These are phyloP conservation scores for Drosophila bocki DNA, from an alignment of 1,140 invertebrate species.

Conservation along the genomic window DNA sequence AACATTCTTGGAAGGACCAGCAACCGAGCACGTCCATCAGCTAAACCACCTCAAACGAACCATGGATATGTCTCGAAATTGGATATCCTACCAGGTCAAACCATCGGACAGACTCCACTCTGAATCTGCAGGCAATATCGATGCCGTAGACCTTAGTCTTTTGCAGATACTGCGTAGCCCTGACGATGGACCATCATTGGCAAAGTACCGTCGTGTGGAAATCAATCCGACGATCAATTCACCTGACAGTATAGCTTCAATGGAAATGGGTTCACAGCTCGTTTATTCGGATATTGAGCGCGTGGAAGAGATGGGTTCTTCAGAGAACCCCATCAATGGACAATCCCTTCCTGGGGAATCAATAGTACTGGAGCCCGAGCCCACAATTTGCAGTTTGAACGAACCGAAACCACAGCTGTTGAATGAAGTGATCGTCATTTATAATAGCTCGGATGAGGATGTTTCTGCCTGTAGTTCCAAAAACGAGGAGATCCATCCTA, in stretches of 20 bases:
- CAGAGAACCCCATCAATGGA: constrained; percentile 21
- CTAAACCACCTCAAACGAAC: not conserved
- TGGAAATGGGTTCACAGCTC: not conserved
- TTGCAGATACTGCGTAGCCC: not conserved
- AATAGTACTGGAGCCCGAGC: not conserved
- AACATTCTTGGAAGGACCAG: not conserved
- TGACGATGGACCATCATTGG: not conserved
- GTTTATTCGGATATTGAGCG: constrained; percentile 10
- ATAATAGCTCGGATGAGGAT: not conserved
- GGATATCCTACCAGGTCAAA: constrained; percentile 1
- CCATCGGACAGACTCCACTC: not conserved
- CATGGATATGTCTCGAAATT: not conserved
- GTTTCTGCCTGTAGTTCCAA: not conserved
- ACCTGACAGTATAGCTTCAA: too few species aligned
- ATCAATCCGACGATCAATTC: constrained; percentile 40
- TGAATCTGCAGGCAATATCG: not conserved
- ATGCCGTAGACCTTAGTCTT: not conserved
- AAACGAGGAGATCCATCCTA: not conserved
- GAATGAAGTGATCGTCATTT: too few species aligned
- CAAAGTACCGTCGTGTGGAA: constrained; percentile 75
- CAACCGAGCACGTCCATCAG: not conserved
- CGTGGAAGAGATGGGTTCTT: not conserved
- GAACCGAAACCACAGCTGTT: too few species aligned
- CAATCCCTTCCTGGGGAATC: constrained; percentile 27
- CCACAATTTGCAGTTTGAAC: too few species aligned